A percentile compares a stretch with the other conserved stretches of the same genome.
These are phyloP conservation scores for Pterophyllum scalare DNA, from an alignment of 2,113 vertebrate genomes.

Conservation along the genomic window DNA sequence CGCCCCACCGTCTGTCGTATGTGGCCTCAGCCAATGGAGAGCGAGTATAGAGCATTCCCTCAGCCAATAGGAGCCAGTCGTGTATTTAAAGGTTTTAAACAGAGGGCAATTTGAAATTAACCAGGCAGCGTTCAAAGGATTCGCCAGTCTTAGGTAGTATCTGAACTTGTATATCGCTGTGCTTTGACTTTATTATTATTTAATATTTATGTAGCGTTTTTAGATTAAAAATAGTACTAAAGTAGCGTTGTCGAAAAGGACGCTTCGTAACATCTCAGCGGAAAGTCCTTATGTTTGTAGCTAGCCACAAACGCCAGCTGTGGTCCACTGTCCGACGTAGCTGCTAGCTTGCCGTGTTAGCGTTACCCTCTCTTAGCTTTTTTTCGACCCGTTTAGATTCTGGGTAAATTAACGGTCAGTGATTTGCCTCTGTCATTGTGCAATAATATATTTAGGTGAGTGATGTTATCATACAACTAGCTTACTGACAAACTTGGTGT, in stretches of 20 bases:
- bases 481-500: not conserved
- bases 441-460: slow-evolving; percentile 49
- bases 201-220: not conserved
- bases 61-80: slow-evolving; percentile 66
- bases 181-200: accelerated
- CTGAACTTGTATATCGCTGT: accelerated
- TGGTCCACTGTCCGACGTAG: slow-evolving; percentile 14
- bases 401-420: not conserved
- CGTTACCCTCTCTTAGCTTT: not conserved
- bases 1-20: too few species aligned
- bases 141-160: accelerated
- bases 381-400: not conserved
- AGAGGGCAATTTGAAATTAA: slow-evolving; percentile 81
- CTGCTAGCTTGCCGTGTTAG: slow-evolving; percentile 14
- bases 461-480: not conserved
- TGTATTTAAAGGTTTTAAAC: slow-evolving; percentile 74
- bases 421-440: not conserved
- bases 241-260: not conserved
- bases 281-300: slow-evolving; percentile 6
- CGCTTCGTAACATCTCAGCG: accelerated
- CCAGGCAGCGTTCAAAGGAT: not conserved
- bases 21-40: slow-evolving; percentile 63
- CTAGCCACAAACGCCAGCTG: not conserved
- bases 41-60: not conserved
- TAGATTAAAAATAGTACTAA: not conserved